Base-by-base conservation (phyloP, 2,888 invertebrate genomes). In the Drosophila mayaguana region DNA sequence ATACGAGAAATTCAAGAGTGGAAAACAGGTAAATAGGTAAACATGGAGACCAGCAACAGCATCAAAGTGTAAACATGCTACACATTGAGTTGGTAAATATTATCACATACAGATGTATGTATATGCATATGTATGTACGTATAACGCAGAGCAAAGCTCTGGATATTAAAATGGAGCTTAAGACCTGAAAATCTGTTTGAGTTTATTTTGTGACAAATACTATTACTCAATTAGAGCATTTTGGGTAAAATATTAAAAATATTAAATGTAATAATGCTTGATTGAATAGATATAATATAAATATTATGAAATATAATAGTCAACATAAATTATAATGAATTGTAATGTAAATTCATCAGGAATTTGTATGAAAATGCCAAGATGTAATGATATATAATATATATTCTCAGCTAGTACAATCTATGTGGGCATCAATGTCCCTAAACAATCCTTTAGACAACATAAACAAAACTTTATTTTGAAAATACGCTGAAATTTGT, bases 21-120 rank as follows among this genome's bases (percentile, higher is more conserved):
- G 66, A 54, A 63, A 73, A 75, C 83, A 70, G 72, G 69, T 75
- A 86, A 69, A 62, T 56, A 61, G 46, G 61, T 45, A 46, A 45
- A 55, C 32, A 50, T 4, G 46, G n/a, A 50, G 48, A 50, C 18
- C 34, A 42, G 42, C 55, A 63, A 75, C 56, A 76, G 43, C 75
- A 65, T 70, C 62, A 51, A 64, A 67, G 32, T 51, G 73, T 56
- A 78, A 80, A 88, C 59, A 83, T 75, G 89, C 71, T 71, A 75
- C 87, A 81, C 53, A 80, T 74, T 65, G 75, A 64, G 56, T 25
- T 59, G 51, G 53, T 28, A 53, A 36, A 53, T 53, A 36, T 53
- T 34, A 36, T 22, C 51, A 11, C 66, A 55, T 62, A 73, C 70
- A 66, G 16, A 45, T 46, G 45, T 3, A 2, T 38, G 8, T 38